Evolutionary conservation across 2,113 vertebrate genomes (phyloP).

Genomic region (Rhinolophus ferrumequinum): DNA sequence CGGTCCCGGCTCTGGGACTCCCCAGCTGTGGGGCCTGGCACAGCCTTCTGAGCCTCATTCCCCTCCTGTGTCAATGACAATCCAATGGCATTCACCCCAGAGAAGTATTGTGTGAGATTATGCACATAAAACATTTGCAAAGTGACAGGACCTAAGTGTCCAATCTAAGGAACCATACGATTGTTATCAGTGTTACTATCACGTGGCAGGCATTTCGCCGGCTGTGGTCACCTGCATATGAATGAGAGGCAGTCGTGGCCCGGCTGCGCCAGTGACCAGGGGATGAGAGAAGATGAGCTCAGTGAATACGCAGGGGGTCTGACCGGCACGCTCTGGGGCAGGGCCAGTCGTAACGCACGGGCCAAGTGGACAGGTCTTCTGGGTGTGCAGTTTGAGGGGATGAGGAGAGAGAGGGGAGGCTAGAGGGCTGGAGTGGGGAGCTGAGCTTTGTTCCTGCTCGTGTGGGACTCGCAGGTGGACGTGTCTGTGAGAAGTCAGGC

Average conservation of each 20-base stretch:
- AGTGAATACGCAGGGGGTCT: accelerated
- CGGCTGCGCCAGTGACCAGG: accelerated
- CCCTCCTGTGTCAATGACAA: neutral
- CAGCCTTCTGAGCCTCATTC: neutral
- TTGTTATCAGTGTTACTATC: neutral
- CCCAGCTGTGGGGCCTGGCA: neutral
- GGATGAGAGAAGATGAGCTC: neutral
- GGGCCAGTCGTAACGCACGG: accelerated
- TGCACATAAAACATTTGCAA: too few relatives aligned
- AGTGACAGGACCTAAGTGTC: neutral
- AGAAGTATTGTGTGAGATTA: neutral
- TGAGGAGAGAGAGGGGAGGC: too few relatives aligned
- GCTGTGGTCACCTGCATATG: too few relatives aligned
- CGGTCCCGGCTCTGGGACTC: neutral
- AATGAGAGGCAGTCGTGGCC: neutral
- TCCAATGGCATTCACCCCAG: neutral
- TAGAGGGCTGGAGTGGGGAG: neutral
- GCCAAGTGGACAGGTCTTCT: neutral
- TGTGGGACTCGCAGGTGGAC: neutral
- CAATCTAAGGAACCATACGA: neutral
- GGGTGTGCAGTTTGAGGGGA: neutral
- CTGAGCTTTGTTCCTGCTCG: neutral
- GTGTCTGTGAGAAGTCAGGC: neutral
- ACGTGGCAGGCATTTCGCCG: neutral
- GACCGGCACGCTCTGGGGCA: accelerated